Evolutionary conservation across 2,888 invertebrate species (phyloP).

Genomic region (Endotricha flammealis): DNA sequence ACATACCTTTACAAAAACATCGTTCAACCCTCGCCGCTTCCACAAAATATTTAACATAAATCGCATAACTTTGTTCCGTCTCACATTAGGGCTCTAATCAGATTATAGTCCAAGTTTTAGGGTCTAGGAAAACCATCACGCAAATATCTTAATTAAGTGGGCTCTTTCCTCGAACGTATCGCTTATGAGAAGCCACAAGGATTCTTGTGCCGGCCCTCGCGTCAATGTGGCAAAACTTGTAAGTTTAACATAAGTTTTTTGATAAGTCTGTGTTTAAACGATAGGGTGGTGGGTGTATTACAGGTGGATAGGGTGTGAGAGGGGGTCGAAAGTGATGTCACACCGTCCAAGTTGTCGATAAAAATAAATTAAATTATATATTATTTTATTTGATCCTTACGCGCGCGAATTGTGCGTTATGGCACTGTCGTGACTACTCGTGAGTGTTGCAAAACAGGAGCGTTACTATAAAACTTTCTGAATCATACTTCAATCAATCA

Average conservation of each 20-base stretch:
- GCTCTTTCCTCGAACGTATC: conserved; percentile 25
- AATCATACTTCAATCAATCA: too few relatives aligned
- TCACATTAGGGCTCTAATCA: conserved; percentile 34
- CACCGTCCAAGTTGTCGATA: conserved; percentile 26
- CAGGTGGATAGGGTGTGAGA: conserved; percentile 65
- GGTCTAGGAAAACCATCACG: conserved; percentile 26
- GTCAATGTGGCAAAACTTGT: conserved; percentile 55
- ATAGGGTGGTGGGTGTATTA: conserved; percentile 61
- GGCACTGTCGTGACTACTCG: too few relatives aligned
- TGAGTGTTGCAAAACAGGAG: too few relatives aligned
- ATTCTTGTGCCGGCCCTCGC: conserved; percentile 23
- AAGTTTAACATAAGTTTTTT: conserved; percentile 76
- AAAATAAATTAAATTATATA: conserved; percentile 1
- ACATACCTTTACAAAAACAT: too few relatives aligned
- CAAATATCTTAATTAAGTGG: conserved; percentile 28
- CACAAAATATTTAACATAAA: background rate
- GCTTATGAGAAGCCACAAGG: conserved; percentile 25
- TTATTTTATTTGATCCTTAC: too few relatives aligned
- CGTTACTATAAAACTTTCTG: too few relatives aligned
- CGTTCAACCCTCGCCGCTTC: too few relatives aligned
- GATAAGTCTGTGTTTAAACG: conserved; percentile 77
- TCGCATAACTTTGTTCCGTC: conserved; percentile 11
- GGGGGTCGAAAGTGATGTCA: conserved; percentile 39
- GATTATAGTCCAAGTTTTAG: conserved; percentile 33
- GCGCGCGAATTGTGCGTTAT: too few relatives aligned